These are phyloP conservation scores for Hylyphantes graminicola DNA, from an alignment of 1,140 invertebrate species.

Conservation along the genomic window DNA sequence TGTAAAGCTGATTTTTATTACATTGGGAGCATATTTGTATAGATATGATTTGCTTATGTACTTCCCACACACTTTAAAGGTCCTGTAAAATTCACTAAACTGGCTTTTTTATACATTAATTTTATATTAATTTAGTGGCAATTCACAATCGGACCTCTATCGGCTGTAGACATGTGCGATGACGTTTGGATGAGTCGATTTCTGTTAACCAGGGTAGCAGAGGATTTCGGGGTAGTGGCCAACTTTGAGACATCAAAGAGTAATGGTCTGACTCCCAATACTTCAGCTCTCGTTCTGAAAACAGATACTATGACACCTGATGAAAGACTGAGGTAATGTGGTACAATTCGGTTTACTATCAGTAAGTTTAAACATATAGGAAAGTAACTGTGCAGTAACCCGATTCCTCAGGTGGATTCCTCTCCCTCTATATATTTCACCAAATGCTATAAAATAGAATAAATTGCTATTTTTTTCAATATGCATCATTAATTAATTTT, in stretches of 20 bases:
- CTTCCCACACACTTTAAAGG: too few relatives aligned
- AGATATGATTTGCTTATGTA: too few relatives aligned
- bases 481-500: too few relatives aligned
- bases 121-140: constrained; percentile 14
- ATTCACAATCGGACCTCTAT: constrained; percentile 73
- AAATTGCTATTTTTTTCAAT: too few relatives aligned
- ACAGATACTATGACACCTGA: background rate
- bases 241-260: constrained; percentile 85
- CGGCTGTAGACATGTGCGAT: constrained; percentile 86
- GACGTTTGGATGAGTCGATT: constrained; percentile 91
- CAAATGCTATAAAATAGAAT: too few relatives aligned
- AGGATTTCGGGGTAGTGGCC: constrained; percentile 91
- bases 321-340: constrained; percentile 2
- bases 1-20: too few relatives aligned
- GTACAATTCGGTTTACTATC: background rate
- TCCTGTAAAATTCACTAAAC: too few relatives aligned
- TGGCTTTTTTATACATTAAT: too few relatives aligned
- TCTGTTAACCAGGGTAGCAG: constrained; percentile 86
- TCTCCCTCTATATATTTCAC: too few relatives aligned
- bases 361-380: background rate
- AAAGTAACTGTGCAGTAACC: background rate
- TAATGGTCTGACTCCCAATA: background rate
- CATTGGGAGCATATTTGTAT: too few relatives aligned
- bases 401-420: too few relatives aligned
- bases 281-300: background rate